A percentile compares a stretch with the other conserved stretches of the same genome.
Conservation (phyloP, 2,888 invertebrate species). For the Saturnia pavonia region DNA sequence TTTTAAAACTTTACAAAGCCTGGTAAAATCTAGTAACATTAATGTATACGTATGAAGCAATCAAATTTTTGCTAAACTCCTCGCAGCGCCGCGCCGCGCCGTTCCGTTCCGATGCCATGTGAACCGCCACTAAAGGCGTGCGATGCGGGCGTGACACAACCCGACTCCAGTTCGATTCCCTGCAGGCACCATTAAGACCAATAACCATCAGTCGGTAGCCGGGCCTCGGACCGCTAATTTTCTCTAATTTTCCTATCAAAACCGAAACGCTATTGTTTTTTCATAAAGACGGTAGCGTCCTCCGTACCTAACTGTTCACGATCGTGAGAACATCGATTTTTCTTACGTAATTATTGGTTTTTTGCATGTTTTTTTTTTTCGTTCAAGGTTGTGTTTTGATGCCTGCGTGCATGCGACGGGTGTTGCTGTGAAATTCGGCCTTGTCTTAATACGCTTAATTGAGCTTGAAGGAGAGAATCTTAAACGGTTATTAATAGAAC, state of each 20-base stretch:
- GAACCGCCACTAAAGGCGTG: constrained; percentile 58
- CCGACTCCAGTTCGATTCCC: constrained; percentile 63
- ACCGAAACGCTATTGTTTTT: constrained; percentile 67
- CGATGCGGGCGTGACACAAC: constrained; percentile 69
- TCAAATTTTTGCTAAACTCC: not conserved
- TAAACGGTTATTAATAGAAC: constrained; percentile 30
- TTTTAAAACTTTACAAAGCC: not conserved
- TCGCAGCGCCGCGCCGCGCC: not conserved
- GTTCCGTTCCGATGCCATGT: constrained; percentile 48
- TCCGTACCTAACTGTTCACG: constrained; percentile 56
- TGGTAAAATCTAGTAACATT: not conserved
- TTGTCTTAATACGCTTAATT: constrained; percentile 66
- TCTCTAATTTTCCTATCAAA: constrained; percentile 81
- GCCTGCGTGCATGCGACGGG: constrained; percentile 49
- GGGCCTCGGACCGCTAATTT: constrained; percentile 70
- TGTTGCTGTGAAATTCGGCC: constrained; percentile 56
- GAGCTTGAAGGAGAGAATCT: constrained; percentile 65
- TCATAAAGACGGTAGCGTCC: constrained; percentile 54
- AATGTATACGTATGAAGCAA: not conserved
- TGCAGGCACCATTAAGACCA: constrained; percentile 75
- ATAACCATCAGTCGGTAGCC: constrained; percentile 79
- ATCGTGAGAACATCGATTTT: constrained; percentile 69
- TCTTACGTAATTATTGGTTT: constrained; percentile 58
- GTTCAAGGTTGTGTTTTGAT: constrained; percentile 51
- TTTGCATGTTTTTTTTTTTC: constrained; percentile 40